Conservation (phyloP, 2,797 vertebrate genomes). For the Molothrus aeneus region DNA sequence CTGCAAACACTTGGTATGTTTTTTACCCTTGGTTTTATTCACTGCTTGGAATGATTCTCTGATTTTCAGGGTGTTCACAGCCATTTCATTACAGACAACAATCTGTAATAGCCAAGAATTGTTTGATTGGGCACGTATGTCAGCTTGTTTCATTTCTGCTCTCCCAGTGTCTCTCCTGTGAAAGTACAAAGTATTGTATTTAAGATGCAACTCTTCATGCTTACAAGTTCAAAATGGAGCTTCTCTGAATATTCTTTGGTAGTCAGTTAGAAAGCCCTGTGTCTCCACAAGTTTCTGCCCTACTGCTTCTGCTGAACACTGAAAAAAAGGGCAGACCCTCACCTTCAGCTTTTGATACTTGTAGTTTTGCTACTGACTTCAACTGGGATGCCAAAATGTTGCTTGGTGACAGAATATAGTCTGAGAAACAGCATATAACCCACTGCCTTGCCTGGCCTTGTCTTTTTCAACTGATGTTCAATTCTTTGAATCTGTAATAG, state of each 20-base stretch:
- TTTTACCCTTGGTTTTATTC: not conserved
- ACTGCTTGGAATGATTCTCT: not conserved
- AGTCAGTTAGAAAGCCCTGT: not conserved
- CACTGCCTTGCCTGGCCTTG: not conserved
- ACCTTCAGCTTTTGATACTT: not conserved
- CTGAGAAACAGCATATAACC: not conserved
- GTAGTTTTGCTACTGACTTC: not conserved
- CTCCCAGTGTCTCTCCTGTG: not conserved
- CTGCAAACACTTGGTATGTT: not conserved
- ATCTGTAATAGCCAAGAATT: not conserved
- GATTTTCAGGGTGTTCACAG: not conserved
- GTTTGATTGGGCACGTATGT: not conserved
- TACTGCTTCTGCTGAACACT: not conserved
- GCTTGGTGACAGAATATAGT: not conserved
- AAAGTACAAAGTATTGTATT: not conserved
- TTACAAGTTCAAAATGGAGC: not conserved
- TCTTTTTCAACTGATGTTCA: not conserved
- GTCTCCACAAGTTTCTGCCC: not conserved
- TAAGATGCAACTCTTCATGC: not conserved
- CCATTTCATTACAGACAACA: not conserved
- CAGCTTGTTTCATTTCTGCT: slow-evolving; percentile 8
- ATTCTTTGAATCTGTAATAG: not conserved
- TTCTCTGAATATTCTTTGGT: not conserved
- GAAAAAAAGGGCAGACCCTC: not conserved
- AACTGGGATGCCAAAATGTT: not conserved